A percentile compares a stretch with the other conserved stretches of the same genome.
phyloP scores from a whole-genome alignment of 2,797 vertebrate genomes.

The Micromesistius poutassou region DNA sequence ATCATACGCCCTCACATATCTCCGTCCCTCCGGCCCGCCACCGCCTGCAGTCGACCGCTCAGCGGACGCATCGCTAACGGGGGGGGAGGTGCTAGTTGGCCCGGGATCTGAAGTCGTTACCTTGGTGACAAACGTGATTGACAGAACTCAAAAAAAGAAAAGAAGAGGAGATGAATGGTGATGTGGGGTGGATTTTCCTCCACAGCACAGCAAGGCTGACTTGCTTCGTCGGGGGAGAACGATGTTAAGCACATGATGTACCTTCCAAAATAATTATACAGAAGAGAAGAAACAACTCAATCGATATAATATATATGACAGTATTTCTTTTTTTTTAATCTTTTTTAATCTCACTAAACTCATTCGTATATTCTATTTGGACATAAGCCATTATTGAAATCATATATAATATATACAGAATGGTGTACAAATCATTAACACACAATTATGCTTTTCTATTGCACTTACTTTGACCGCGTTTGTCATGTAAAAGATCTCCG shows the following conservation, averaged over 20 bases:
- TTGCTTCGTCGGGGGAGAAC: constrained; percentile 32
- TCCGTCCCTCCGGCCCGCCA: too few relatives aligned
- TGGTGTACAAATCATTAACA: constrained; percentile 58
- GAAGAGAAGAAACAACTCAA: constrained; percentile 12
- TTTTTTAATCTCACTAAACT: constrained; percentile 47
- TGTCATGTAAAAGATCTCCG: constrained; percentile 5
- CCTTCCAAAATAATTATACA: constrained; percentile 48
- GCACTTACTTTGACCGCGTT: constrained; percentile 64
- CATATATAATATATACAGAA: constrained; percentile 55
- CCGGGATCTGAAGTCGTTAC: background rate
- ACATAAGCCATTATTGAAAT: constrained; percentile 64
- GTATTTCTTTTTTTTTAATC: constrained; percentile 50
- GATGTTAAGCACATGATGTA: constrained; percentile 73
- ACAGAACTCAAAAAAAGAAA: background rate
- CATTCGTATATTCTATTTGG: constrained; percentile 64
- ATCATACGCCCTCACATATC: too few relatives aligned
- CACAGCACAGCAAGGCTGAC: constrained; percentile 15
- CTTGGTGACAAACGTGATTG: background rate
- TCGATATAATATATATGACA: constrained; percentile 38
- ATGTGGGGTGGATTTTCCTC: constrained; percentile 15
- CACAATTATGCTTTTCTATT: constrained; percentile 74
- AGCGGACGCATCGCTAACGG: too few relatives aligned
- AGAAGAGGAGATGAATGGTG: background rate
- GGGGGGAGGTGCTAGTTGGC: too few relatives aligned
- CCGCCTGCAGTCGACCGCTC: too few relatives aligned